Conservation (phyloP, 2,113 vertebrate genomes). For the Phaethon lepturus region DNA sequence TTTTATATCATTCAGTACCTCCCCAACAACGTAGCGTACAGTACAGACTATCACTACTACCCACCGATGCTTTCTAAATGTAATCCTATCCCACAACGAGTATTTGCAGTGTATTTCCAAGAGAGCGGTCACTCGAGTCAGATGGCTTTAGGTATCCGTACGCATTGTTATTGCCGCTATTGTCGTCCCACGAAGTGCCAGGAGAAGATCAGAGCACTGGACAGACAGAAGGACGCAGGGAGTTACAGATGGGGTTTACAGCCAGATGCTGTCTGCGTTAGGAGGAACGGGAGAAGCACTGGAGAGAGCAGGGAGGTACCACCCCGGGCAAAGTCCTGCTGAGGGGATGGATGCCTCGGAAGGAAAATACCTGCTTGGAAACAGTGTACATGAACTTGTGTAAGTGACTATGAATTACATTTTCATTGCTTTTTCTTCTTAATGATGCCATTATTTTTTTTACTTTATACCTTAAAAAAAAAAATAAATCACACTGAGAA, state of each 20-base stretch:
- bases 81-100: neutral
- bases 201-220: neutral
- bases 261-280: neutral
- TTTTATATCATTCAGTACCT: neutral
- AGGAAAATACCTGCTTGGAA: neutral
- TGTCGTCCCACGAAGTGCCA: neutral
- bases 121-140: neutral
- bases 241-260: neutral
- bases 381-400: rapidly evolving
- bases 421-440: neutral
- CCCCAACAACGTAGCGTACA: neutral
- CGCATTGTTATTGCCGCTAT: neutral
- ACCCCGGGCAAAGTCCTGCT: rapidly evolving
- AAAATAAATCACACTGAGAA: neutral
- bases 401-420: neutral
- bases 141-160: neutral
- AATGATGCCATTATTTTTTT: neutral
- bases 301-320: neutral
- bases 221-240: neutral
- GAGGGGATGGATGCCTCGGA: neutral
- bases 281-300: neutral
- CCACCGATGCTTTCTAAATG: neutral
- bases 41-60: neutral
- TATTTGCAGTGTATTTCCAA: neutral
- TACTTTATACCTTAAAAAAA: neutral